A percentile compares a stretch with the other conserved stretches of the same genome.
phyloP scores from a whole-genome alignment of 2,113 vertebrate genomes.

The Notechis scutatus region DNA sequence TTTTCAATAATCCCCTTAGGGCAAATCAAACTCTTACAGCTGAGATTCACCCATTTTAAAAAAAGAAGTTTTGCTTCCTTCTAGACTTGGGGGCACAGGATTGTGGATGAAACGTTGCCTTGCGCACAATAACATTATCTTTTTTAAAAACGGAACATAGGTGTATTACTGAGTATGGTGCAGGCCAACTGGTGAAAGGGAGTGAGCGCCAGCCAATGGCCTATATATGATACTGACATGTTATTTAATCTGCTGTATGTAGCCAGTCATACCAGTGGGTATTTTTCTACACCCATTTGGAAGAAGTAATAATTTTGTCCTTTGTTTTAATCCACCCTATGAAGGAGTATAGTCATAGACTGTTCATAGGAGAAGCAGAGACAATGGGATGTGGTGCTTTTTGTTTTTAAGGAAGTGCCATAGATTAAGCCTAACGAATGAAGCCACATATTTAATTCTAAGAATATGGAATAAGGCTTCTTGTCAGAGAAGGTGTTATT shows the following conservation, averaged over 20 bases:
- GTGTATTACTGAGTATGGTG: background rate
- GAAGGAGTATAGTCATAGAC: background rate
- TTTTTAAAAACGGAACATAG: background rate
- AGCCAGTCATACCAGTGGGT: background rate
- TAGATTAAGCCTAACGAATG: background rate
- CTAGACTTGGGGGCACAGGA: background rate
- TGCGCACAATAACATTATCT: background rate
- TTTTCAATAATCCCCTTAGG: background rate
- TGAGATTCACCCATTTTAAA: background rate
- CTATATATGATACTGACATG: background rate
- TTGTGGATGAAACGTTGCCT: background rate
- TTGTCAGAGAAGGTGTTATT: background rate
- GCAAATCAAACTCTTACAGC: background rate
- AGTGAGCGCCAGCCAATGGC: background rate
- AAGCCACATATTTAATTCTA: background rate
- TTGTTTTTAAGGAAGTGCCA: background rate
- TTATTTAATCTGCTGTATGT: background rate
- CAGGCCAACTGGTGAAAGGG: background rate
- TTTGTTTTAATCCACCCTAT: background rate
- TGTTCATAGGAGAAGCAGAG: background rate
- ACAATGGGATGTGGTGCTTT: background rate
- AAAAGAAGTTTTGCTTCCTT: background rate
- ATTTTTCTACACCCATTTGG: background rate
- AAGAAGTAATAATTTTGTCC: background rate
- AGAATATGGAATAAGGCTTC: background rate